Percentiles rank a stretch among this genome's conserved stretches.
Evolutionary conservation across 2,113 vertebrate species (phyloP).

Genomic region (Ptilorrhoa leucosticta): DNA sequence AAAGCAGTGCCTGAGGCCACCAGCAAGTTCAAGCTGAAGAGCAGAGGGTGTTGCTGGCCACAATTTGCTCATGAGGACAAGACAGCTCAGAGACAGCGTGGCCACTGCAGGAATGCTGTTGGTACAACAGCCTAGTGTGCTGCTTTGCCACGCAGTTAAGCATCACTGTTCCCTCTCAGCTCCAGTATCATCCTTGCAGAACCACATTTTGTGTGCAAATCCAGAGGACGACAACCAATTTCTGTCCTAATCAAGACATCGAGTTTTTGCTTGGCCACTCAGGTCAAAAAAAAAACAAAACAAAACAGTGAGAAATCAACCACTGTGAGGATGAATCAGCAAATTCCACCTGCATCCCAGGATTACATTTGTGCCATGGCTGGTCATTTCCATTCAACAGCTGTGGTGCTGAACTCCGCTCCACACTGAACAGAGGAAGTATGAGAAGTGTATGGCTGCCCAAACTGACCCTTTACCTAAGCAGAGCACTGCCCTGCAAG

Average conservation of each 20-base stretch:
- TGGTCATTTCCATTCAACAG: neutral
- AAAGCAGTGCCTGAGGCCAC: neutral
- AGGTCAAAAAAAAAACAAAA: neutral
- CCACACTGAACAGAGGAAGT: neutral
- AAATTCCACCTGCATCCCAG: neutral
- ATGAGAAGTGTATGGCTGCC: neutral
- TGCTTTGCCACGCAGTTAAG: neutral
- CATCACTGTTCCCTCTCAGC: neutral
- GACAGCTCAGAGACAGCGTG: neutral
- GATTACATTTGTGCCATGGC: neutral
- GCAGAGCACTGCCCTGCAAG: neutral
- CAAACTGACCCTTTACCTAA: neutral
- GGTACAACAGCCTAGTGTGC: neutral
- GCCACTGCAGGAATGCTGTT: fast-evolving
- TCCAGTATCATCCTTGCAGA: neutral
- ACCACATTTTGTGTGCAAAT: neutral
- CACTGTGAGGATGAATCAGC: neutral
- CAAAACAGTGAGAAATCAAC: neutral
- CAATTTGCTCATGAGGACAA: neutral
- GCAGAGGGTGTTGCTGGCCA: neutral
- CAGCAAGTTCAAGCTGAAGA: neutral
- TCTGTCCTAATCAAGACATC: neutral
- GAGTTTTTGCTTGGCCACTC: neutral
- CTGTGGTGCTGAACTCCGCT: neutral
- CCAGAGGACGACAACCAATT: neutral